Evolutionary conservation across 2,797 vertebrate genomes (phyloP), one percentile per base, ranked within the genome.

Genomic region (Enteromius radiatus): DNA sequence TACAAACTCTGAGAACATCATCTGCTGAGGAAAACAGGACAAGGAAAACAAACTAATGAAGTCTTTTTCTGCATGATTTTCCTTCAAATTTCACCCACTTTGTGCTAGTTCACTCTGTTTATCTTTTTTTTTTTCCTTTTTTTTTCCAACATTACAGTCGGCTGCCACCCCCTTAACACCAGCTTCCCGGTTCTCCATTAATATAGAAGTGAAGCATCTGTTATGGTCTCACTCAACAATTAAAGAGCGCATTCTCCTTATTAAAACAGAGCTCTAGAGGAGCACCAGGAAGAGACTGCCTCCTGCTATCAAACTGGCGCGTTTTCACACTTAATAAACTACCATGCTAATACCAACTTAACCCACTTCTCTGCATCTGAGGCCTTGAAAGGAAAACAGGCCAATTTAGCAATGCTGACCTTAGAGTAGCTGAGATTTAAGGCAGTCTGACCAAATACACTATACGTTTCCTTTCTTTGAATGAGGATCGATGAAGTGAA

Each of bases 211-310:
- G 90, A 92, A 90, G 87, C 84, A 83, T 86, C 89, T 88, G 91
- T 86, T 86, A 81, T 75, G 84, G 89, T 90, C 89, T 91, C 87
- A 85, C 88, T 90, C 88, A 89, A 91, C 89, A 88, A 87, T 86
- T 91, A 90, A 90, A 93, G 91, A 92, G 89, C 90, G 89, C 90
- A 91, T 89, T 91, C 87, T 87, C 89, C 91, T 93, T 94, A 93
- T 94, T 94, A 93, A 93, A 93, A 92, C 86, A 89, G 88, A 93
- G 86, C 89, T 91, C 88, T 14, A 76, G 86, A 91, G 89, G 87
- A 91, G 84, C 88, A 85, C 43, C 36, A 61, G 84, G 84, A 84
- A 81, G 87, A 87, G 85, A 87, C 89, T 87, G 84, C 56, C 47
- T 77, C 28, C 45, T 65, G 73, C 76, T 47, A 79, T 78, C 26